These are phyloP conservation scores for Plagiodera versicolora DNA, from an alignment of 2,888 invertebrate genomes.

Conservation along the genomic window DNA sequence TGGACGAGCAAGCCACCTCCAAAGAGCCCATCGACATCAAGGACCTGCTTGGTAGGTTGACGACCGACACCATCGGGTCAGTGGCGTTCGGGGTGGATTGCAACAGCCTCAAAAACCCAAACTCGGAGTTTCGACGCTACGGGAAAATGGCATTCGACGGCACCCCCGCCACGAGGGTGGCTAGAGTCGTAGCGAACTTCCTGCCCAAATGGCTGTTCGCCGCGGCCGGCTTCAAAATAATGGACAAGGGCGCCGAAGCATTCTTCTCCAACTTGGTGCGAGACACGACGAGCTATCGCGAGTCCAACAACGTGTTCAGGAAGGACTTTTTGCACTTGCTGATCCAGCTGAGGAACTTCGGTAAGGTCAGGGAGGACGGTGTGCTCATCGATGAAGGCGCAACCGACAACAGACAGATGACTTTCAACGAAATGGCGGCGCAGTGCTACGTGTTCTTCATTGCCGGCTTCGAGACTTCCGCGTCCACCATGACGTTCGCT, in stretches of 20 bases:
- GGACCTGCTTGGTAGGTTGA: slow-evolving; percentile 59
- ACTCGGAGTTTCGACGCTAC: slow-evolving; percentile 53
- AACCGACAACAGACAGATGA: not conserved
- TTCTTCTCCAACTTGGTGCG: slow-evolving; percentile 56
- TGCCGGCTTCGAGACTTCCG: slow-evolving; percentile 41
- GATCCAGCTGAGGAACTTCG: slow-evolving; percentile 52
- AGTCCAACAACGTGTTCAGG: slow-evolving; percentile 53
- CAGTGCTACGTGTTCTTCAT: slow-evolving; percentile 37
- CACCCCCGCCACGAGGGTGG: slow-evolving; percentile 21
- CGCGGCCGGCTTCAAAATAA: slow-evolving; percentile 34
- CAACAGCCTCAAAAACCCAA: slow-evolving; percentile 58
- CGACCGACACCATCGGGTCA: slow-evolving; percentile 63
- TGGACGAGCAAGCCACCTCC: slow-evolving; percentile 48
- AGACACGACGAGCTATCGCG: slow-evolving; percentile 54
- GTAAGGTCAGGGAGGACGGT: slow-evolving; percentile 49
- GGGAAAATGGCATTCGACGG: slow-evolving; percentile 32
- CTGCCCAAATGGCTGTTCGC: slow-evolving; percentile 31
- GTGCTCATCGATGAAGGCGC: slow-evolving; percentile 31
- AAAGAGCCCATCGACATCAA: slow-evolving; percentile 44
- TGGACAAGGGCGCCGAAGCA: slow-evolving; percentile 38
- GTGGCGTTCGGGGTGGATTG: slow-evolving; percentile 64
- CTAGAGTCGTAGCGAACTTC: slow-evolving; percentile 13
- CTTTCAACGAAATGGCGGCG: slow-evolving; percentile 25
- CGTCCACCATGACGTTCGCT: slow-evolving; percentile 39
- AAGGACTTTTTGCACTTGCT: slow-evolving; percentile 62